Percentiles rank a stretch among this genome's conserved stretches.
Conservation (phyloP, 2,888 invertebrate species). For the Lamellibrachia satsuma region DNA sequence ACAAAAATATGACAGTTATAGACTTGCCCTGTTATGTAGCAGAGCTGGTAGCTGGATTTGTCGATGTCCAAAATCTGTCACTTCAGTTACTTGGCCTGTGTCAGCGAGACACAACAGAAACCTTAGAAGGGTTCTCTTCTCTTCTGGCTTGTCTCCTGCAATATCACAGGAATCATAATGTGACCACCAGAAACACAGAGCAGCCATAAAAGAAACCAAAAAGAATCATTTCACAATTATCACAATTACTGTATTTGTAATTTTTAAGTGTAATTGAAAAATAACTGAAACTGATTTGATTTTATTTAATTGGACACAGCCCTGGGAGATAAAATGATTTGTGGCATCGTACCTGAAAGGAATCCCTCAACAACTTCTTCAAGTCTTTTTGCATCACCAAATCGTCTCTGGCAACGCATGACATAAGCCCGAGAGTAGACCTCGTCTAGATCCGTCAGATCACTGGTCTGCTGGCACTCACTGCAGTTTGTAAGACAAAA, state of each 20-base stretch:
- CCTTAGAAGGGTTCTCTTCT: background rate
- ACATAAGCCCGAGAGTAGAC: constrained; percentile 7
- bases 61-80: background rate
- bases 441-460: background rate
- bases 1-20: background rate
- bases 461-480: background rate
- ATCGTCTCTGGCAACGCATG: constrained; percentile 3
- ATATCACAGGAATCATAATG: background rate
- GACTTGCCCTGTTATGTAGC: background rate
- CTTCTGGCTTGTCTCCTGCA: background rate
- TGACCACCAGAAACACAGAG: background rate
- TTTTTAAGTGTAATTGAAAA: too few species aligned
- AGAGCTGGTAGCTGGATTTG: background rate
- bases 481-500: background rate
- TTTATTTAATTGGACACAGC: too few species aligned
- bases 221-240: background rate
- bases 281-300: too few species aligned
- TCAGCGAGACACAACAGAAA: background rate
- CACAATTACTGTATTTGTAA: background rate
- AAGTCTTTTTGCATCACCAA: background rate
- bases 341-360: background rate
- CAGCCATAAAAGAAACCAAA: background rate
- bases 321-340: background rate
- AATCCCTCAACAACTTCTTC: background rate
- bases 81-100: background rate